phyloP scores from a whole-genome alignment of 2,797 vertebrate genomes.

The Silurus aristotelis region DNA sequence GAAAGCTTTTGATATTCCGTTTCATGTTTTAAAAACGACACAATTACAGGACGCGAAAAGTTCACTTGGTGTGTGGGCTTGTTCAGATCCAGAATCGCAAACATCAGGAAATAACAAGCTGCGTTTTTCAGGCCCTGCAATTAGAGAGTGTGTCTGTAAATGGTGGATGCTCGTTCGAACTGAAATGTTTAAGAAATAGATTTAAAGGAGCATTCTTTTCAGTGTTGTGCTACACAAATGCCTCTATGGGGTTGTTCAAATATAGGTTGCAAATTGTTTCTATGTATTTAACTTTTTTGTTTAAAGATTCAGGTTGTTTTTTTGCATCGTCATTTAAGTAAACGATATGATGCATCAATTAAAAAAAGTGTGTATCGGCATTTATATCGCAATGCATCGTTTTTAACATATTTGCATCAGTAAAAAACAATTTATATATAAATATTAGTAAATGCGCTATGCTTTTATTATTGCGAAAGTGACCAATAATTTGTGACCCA shows the following conservation, averaged over 20 bases:
- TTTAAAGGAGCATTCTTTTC: neutral
- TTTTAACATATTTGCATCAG: too few relatives aligned
- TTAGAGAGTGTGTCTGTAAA: neutral
- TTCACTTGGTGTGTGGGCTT: slow-evolving; percentile 2
- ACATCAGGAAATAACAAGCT: neutral
- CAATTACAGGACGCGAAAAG: slow-evolving; percentile 13
- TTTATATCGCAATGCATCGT: too few relatives aligned
- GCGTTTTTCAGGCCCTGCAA: neutral
- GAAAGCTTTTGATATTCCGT: slow-evolving; percentile 15
- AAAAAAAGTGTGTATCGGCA: too few relatives aligned
- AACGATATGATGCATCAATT: too few relatives aligned
- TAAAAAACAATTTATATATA: too few relatives aligned
- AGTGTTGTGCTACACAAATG: neutral
- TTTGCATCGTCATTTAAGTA: too few relatives aligned
- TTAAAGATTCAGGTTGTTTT: neutral
- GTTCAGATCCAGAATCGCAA: neutral
- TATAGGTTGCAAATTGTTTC: neutral
- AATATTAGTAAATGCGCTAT: too few relatives aligned
- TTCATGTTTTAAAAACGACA: neutral
- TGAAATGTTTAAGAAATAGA: neutral
- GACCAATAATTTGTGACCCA: too few relatives aligned
- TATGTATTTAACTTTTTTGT: neutral
- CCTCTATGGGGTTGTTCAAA: neutral
- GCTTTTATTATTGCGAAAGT: too few relatives aligned
- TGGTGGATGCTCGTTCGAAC: too few relatives aligned